Evolutionary conservation across 2,888 invertebrate genomes (phyloP), one percentile per base, ranked within the genome.

Genomic region (Hemithea aestivaria): DNA sequence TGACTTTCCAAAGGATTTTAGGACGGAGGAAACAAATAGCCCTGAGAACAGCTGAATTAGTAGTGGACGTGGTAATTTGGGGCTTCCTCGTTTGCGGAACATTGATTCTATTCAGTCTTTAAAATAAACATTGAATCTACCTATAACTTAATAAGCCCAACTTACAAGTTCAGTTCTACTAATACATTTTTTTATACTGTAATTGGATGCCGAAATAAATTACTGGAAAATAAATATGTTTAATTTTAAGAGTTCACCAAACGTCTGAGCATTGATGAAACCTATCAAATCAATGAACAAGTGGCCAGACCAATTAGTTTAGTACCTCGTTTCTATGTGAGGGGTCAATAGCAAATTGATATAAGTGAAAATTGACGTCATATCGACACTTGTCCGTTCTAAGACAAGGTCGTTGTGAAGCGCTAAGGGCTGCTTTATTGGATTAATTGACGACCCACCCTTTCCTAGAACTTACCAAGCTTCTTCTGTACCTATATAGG

Each of bases 1-100:
- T 77, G 78, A 62, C 65, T 27, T 47, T 71, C 1, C 50, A 50
- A 8, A 66, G 56, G 45, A 38, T 66, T 22, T 74, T 76, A 74
- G 49, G 51, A 1, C 66, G 50, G 20, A 61, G 58, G 22, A 65
- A 58, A 27, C 36, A 58, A 16, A 45, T 75, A 1, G 34, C 65
- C 1, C 47, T 53, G 8, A 66, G 43, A 50, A 45, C 58, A 10
- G 51, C 48, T 2, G 51, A 62, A 20, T 32, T 56, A 10, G 10
- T 66, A 7, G 21, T 65, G 5, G 73, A 78, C 38, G 35, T 53
- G 0, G 6, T 75, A 9, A 52, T 65, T 10, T 81, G 80, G 77
- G 51, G 58, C 0, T 44, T 59, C 6, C 33, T 78, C 7, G 35
- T 76, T 28, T 51, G 73, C 28, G 76, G 72, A 24, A 62, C 72